A percentile compares a stretch with the other conserved stretches of the same genome.
Evolutionary conservation across 2,797 vertebrate genomes (phyloP).

Genomic region (Bovichtus diacanthus): DNA sequence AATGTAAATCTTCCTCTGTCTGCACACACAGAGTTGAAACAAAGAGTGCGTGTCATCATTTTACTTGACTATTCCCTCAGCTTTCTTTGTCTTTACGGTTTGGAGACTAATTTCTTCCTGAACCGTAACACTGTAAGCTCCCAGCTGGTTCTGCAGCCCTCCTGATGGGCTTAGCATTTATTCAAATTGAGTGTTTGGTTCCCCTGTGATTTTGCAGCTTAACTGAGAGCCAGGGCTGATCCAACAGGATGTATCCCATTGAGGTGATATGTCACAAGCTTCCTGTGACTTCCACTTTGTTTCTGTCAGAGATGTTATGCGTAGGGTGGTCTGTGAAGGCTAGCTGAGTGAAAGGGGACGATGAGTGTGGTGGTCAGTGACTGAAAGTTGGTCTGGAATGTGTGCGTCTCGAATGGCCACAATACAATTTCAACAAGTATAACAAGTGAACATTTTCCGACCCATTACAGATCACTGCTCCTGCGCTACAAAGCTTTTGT

Average conservation of each 20-base stretch:
- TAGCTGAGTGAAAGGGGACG: constrained; percentile 7
- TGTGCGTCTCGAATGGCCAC: neutral
- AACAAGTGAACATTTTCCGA: constrained; percentile 6
- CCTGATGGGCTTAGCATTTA: constrained; percentile 44
- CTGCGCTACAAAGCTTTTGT: neutral
- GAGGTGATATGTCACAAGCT: constrained; percentile 55
- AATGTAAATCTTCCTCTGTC: neutral
- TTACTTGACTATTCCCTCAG: neutral
- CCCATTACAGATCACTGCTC: constrained; percentile 1
- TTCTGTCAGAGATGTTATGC: constrained; percentile 42
- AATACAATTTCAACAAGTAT: neutral
- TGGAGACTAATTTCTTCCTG: neutral
- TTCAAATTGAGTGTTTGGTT: constrained; percentile 35
- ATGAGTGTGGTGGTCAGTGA: constrained; percentile 22
- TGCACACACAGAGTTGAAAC: neutral
- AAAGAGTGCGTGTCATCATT: neutral
- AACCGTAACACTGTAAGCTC: neutral
- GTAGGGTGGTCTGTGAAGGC: constrained; percentile 9
- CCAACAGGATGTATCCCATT: constrained; percentile 56
- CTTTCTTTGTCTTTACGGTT: neutral
- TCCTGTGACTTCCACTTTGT: constrained; percentile 50
- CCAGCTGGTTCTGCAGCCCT: constrained; percentile 32
- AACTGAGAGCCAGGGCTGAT: constrained; percentile 28
- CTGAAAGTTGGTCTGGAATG: neutral
- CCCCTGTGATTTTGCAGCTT: constrained; percentile 34